These are phyloP conservation scores for Aricia agestis DNA, from an alignment of 1,140 invertebrate genomes.

Conservation along the genomic window DNA sequence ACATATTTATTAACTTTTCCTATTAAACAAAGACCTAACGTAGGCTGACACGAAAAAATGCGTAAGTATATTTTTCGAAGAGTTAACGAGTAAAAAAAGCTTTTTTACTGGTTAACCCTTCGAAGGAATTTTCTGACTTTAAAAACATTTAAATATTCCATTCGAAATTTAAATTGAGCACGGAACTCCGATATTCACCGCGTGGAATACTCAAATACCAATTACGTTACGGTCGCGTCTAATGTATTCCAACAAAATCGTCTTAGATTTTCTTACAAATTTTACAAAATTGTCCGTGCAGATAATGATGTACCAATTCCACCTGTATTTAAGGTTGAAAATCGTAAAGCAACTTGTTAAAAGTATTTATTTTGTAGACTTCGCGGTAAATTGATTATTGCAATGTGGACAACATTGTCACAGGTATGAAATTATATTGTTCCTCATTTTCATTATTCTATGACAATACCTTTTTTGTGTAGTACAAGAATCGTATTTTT, in stretches of 20 bases:
- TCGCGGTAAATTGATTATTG: slow-evolving; percentile 37
- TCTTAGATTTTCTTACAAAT: slow-evolving; percentile 39
- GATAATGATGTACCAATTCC: background rate
- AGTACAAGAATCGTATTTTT: background rate
- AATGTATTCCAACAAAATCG: slow-evolving; percentile 42
- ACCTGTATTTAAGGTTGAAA: slow-evolving; percentile 20
- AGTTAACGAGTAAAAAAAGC: too few relatives aligned
- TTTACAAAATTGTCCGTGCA: slow-evolving; percentile 21
- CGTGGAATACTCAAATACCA: slow-evolving; percentile 31
- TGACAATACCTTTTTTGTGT: background rate
- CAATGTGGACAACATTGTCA: slow-evolving; percentile 18
- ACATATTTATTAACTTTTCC: too few relatives aligned
- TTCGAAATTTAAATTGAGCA: slow-evolving; percentile 9
- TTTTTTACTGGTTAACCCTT: too few relatives aligned
- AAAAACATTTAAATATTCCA: background rate
- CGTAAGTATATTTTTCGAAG: too few relatives aligned
- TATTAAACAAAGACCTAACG: too few relatives aligned
- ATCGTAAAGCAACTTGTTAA: slow-evolving; percentile 19
- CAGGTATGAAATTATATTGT: slow-evolving; percentile 33
- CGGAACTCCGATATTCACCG: slow-evolving; percentile 21
- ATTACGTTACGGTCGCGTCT: slow-evolving; percentile 45
- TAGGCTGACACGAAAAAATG: too few relatives aligned
- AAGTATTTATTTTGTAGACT: slow-evolving; percentile 21
- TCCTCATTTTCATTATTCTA: background rate
- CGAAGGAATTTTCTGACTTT: too few relatives aligned